Evolutionary conservation across 2,888 invertebrate genomes (phyloP), one percentile per base, ranked within the genome.

Genomic region (Phymatocera aterrima): DNA sequence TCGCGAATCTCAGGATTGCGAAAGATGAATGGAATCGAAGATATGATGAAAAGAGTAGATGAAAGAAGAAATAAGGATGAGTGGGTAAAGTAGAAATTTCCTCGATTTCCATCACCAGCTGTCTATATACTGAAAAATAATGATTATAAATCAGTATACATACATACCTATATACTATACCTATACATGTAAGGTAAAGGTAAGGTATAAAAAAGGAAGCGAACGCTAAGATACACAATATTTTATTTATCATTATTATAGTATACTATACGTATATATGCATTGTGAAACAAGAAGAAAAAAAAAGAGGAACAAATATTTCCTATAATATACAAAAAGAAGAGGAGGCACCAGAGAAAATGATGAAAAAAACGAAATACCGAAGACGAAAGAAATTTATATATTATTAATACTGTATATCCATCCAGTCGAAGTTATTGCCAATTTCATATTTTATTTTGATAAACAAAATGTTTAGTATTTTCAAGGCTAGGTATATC

Each of bases 401-500:
- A n/a, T 68, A 68, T 68, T 43, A 28, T 46, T 68, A 46, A 43
- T 65, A 46, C 37, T 46, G 46, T 28, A 81, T 80, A 81, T 84
- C 82, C 81, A 83, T 83, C 83, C 80, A 78, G 78, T 54, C 79
- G 81, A 85, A 84, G 87, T 88, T 88, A 86, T 88, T 85, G 88
- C 85, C 87, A 83, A 81, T 88, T 88, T 87, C n/a, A 87, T 87
- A 88, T 87, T 88, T 88, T 88, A 88, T 88, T 88, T 88, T 88
- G 85, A 88, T 87, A 88, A 28, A 51, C 51, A 72, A 21, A 21
- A 51, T 31, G 24, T 21, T 31, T 72, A 51, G 83, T 87, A 88
- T 87, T 87, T 85, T 85, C 51, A 51, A 72, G 18, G 34, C 28
- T 68, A 31, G 21, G 43, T 43, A 64, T n/a, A n/a, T n/a, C n/a